A percentile compares a stretch with the other conserved stretches of the same genome.
Conservation (phyloP, 2,113 vertebrate genomes). For the Caretta caretta region DNA sequence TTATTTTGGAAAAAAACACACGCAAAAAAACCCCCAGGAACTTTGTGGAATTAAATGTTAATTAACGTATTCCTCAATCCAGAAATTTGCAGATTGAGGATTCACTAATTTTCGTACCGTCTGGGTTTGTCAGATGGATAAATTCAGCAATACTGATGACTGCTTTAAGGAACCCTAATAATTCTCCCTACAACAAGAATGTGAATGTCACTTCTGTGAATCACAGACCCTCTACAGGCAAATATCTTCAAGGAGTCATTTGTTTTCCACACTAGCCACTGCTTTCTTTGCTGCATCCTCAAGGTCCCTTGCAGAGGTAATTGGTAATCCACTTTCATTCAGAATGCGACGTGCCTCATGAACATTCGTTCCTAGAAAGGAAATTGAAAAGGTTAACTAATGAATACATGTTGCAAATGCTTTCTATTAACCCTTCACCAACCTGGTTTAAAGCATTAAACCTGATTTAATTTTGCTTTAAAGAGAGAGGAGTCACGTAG, state of each 20-base stretch:
- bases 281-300: conserved; percentile 96
- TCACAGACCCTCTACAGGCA: neutral
- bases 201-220: neutral
- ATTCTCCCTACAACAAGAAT: conserved; percentile 5
- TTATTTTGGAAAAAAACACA: neutral
- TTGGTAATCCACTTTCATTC: conserved; percentile 91
- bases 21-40: neutral
- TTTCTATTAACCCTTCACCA: neutral
- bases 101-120: neutral
- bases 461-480: neutral
- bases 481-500: fast-evolving
- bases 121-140: fast-evolving
- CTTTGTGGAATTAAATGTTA: neutral
- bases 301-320: conserved; percentile 88
- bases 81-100: neutral
- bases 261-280: conserved; percentile 88
- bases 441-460: neutral
- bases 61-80: neutral
- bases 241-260: conserved; percentile 66
- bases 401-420: neutral
- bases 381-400: neutral
- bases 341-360: conserved; percentile 93
- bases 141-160: neutral
- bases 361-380: conserved; percentile 92
- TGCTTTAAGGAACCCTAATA: neutral